Conservation (phyloP, 2,888 invertebrate species). For the Polia nebulosa region DNA sequence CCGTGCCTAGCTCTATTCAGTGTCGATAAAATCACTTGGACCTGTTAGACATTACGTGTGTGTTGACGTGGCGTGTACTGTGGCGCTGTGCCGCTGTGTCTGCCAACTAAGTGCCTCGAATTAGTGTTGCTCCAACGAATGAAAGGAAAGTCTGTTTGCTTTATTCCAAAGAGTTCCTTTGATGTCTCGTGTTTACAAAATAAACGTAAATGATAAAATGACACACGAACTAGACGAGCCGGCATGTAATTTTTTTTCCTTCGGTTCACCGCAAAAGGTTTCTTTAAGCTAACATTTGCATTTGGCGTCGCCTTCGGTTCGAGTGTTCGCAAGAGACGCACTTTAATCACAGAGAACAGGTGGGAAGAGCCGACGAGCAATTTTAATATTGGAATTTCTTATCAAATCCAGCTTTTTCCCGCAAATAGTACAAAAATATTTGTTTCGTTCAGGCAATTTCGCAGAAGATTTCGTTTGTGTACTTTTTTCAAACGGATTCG, state of each 20-base stretch:
- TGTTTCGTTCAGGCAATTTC: slow-evolving; percentile 66
- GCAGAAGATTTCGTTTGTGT: slow-evolving; percentile 61
- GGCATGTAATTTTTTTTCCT: slow-evolving; percentile 80
- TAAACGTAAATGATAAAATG: slow-evolving; percentile 77
- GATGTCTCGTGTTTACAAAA: slow-evolving; percentile 69
- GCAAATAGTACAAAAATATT: slow-evolving; percentile 72
- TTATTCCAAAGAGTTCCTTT: slow-evolving; percentile 66
- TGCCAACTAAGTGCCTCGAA: slow-evolving; percentile 58
- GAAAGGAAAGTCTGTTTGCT: slow-evolving; percentile 54
- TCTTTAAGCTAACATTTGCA: slow-evolving; percentile 86
- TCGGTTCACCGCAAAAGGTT: slow-evolving; percentile 82
- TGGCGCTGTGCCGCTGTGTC: slow-evolving; percentile 30
- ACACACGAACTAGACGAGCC: slow-evolving; percentile 73
- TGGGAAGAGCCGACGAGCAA: slow-evolving; percentile 80
- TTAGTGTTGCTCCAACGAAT: slow-evolving; percentile 58
- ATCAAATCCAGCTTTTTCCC: slow-evolving; percentile 79
- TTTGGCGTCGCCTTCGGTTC: slow-evolving; percentile 79
- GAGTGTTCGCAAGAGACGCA: slow-evolving; percentile 82
- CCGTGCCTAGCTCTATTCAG: slow-evolving; percentile 83
- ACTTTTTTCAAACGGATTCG: slow-evolving; percentile 58
- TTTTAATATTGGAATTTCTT: slow-evolving; percentile 88
- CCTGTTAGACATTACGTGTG: slow-evolving; percentile 72
- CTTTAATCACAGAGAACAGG: slow-evolving; percentile 89
- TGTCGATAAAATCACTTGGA: slow-evolving; percentile 85
- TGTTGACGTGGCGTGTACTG: slow-evolving; percentile 49